phyloP scores from a whole-genome alignment of 2,888 invertebrate species.

The Lasioglossum vierecki region DNA sequence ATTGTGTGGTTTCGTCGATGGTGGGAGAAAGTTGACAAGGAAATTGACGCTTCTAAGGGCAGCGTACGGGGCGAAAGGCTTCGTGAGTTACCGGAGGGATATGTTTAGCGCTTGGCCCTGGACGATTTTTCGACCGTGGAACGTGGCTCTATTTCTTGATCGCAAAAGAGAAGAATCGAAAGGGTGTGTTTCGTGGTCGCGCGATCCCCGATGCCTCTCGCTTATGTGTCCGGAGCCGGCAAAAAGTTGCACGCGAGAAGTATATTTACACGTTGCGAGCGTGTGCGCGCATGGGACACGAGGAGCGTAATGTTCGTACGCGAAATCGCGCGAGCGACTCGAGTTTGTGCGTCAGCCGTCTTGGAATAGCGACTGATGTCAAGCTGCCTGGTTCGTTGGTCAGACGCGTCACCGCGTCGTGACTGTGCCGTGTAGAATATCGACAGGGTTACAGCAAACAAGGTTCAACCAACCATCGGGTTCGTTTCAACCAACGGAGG shows the following conservation, averaged over 20 bases:
- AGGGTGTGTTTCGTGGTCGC: not conserved
- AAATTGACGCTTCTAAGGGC: not conserved
- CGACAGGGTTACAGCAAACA: not conserved
- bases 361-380: conserved; percentile 83
- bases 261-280: conserved; percentile 59
- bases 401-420: conserved; percentile 5
- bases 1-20: not conserved
- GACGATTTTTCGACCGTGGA: conserved; percentile 14
- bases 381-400: conserved; percentile 68
- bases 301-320: conserved; percentile 26
- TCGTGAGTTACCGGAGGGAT: not conserved
- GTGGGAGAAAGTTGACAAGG: not conserved
- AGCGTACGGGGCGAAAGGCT: not conserved
- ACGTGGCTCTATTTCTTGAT: conserved; percentile 20
- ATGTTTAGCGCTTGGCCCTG: conserved; percentile 13
- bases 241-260: conserved; percentile 38
- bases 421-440: not conserved
- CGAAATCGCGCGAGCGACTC: conserved; percentile 27
- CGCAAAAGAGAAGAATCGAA: conserved; percentile 24
- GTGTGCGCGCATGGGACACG: conserved; percentile 34
- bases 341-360: conserved; percentile 80
- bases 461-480: not conserved
- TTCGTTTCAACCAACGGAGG: not conserved
- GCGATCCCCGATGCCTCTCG: not conserved
- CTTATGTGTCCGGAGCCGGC: not conserved